These are phyloP conservation scores for Pavo muticus DNA, from an alignment of 2,113 vertebrate genomes.

Conservation along the genomic window DNA sequence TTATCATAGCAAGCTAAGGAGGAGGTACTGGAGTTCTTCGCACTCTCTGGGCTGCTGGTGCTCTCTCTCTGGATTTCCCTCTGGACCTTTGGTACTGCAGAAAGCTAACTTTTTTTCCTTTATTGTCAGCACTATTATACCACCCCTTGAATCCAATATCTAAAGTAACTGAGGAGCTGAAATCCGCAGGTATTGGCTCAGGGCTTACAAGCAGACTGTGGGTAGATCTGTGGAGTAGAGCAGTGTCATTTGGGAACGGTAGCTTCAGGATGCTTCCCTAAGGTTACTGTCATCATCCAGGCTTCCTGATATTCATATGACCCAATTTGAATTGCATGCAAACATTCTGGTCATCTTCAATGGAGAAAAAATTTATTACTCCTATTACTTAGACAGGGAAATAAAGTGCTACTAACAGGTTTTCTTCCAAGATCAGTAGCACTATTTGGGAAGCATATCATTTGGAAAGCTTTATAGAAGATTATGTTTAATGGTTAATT, in stretches of 20 bases:
- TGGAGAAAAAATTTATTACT: not conserved
- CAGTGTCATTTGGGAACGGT: not conserved
- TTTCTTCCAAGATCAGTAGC: not conserved
- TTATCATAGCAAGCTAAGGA: not conserved
- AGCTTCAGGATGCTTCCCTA: not conserved
- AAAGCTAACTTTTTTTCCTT: not conserved
- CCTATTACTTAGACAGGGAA: not conserved
- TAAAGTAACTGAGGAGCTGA: not conserved
- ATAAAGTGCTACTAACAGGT: not conserved
- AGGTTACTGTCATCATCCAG: not conserved
- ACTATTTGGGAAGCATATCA: not conserved
- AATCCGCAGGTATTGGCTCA: not conserved
- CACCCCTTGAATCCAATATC: not conserved
- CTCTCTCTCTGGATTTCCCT: not conserved
- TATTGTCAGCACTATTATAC: not conserved
- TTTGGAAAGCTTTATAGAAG: not conserved
- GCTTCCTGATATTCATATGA: not conserved
- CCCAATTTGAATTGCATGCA: not conserved
- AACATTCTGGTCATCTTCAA: not conserved
- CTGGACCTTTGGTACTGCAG: not conserved
- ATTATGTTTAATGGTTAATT: not conserved
- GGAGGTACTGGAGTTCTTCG: not conserved
- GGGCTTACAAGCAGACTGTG: not conserved
- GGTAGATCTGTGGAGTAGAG: not conserved
- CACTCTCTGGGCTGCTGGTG: rapidly evolving